Evolutionary conservation across 2,888 invertebrate genomes (phyloP), one percentile per base, ranked within the genome.

Genomic region (Calliscelio sp.): DNA sequence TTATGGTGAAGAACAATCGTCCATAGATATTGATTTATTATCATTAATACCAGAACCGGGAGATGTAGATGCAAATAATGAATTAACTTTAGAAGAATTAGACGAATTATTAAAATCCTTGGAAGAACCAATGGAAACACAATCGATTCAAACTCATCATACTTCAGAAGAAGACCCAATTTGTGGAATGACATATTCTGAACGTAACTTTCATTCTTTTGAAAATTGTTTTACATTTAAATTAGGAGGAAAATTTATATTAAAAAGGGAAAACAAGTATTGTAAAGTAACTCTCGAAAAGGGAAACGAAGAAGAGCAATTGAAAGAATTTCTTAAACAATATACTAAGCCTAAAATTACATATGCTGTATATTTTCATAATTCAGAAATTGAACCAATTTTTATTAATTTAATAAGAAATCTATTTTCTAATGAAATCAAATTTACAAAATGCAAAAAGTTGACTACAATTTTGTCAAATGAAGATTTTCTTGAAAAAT

Each of bases 391-490:
- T 6, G 63, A 63, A 46, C 63, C 24, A 22, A 44, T 44, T 6
- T 63, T 63, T 44, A 63, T 63, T 8, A 41, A 25, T 8, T 25
- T 63, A 16, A 63, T 63, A 25, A 2, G 20, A 25, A 44, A 22
- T 16, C 44, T 63, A 44, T 63, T 63, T 14, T 16, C 24, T n/a
- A 44, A 28, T n/a, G 25, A 41, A 44, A 63, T 16, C 7, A 63
- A 63, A 46, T 63, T 63, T 16, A 63, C 63, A 24, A 63, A 63
- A 63, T 63, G 63, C 16, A 63, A 44, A 16, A 61, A 10, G 22
- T 22, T 61, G 20, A 61, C 61, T 8, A 41, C 61, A 5, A 8
- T 61, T 10, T 41, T 63, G 14, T 4, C 44, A 3, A 41, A 28
- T n/a, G 63, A 63, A 7, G 44, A 44, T 16, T 65, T 65, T 32